These are phyloP conservation scores for Parazoanthus swiftii DNA, from an alignment of 92 coral and sea anemone genomes.

Conservation along the genomic window DNA sequence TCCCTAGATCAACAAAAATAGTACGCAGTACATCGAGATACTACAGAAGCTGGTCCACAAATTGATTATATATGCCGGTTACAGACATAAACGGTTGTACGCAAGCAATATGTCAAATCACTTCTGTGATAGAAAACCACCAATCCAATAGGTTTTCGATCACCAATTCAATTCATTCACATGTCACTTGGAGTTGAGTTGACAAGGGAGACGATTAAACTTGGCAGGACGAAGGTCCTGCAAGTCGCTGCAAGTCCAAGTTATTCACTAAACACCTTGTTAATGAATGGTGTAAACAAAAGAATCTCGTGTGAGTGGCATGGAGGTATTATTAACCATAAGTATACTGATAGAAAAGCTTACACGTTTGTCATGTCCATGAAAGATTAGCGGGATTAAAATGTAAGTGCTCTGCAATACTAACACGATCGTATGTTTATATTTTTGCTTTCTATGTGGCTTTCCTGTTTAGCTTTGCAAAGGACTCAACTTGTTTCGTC, in stretches of 20 bases:
- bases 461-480: conserved; percentile 31
- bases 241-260: not conserved
- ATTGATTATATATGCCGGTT: not conserved
- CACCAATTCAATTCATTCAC: not conserved
- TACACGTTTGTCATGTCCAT: conserved; percentile 33
- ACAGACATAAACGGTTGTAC: not conserved
- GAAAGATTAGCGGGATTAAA: conserved; percentile 43
- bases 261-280: conserved; percentile 36
- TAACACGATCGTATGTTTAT: conserved; percentile 29
- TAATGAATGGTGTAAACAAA: conserved; percentile 26
- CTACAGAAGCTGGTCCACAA: not conserved
- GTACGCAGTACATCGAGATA: not conserved
- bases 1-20: not conserved
- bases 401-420: conserved; percentile 4
- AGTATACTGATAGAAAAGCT: conserved; percentile 15
- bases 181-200: not conserved
- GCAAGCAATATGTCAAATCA: not conserved
- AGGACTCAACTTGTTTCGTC: conserved; percentile 1
- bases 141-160: not conserved
- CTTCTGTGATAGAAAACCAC: not conserved
- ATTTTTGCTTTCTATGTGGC: conserved; percentile 33
- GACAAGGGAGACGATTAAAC: conserved; percentile 3
- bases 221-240: conserved; percentile 9
- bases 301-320: conserved; percentile 20
- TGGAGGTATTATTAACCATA: conserved; percentile 12